phyloP scores from a whole-genome alignment of 2,113 vertebrate genomes.

The Sapajus apella region DNA sequence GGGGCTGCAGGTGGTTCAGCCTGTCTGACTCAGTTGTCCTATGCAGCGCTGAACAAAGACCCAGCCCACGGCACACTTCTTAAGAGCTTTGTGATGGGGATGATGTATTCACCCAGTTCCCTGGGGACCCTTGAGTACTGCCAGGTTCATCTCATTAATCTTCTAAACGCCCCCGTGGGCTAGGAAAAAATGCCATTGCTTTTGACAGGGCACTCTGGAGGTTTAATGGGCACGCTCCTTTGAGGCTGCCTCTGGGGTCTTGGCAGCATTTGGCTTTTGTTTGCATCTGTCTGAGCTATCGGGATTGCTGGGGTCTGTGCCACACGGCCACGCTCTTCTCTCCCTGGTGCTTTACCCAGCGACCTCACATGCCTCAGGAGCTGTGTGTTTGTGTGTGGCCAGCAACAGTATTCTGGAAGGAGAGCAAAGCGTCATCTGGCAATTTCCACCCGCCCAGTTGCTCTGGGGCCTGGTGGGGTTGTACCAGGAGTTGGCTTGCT shows the following conservation, averaged over 20 bases:
- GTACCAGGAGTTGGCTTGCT: background rate
- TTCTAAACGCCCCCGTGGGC: background rate
- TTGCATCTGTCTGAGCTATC: background rate
- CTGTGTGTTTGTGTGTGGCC: background rate
- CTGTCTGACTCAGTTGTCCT: background rate
- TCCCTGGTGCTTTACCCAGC: background rate
- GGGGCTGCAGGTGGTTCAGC: background rate
- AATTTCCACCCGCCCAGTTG: background rate
- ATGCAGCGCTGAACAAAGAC: background rate
- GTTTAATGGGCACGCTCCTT: background rate
- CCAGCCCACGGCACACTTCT: background rate
- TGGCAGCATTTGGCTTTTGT: background rate
- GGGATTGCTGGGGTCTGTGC: background rate
- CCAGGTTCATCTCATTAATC: background rate
- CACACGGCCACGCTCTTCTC: background rate
- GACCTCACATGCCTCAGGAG: background rate
- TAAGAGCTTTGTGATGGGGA: background rate
- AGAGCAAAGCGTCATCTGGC: background rate
- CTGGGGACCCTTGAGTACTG: background rate
- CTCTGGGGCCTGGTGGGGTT: background rate
- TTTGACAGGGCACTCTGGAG: rapidly evolving
- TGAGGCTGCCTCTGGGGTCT: background rate
- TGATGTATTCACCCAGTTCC: background rate
- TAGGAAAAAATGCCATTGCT: background rate
- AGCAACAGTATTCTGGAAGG: background rate